These are phyloP conservation scores for Periophthalmodon schlosseri DNA, from an alignment of 2,113 vertebrate genomes.

Conservation along the genomic window DNA sequence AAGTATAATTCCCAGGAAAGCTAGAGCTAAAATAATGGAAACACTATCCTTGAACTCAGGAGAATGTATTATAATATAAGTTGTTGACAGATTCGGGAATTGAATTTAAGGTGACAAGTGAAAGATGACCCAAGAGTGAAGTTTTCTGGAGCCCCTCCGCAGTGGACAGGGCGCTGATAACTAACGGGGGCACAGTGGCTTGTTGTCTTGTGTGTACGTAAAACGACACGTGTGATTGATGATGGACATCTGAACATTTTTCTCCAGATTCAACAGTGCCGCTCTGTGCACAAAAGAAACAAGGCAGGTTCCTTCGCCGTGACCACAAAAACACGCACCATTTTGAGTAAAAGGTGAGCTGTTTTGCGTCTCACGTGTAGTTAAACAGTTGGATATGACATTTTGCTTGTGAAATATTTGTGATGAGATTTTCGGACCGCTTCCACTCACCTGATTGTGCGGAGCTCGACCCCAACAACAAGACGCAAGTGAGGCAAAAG, in stretches of 20 bases:
- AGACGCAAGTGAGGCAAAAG: constrained; percentile 78
- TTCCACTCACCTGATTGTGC: constrained; percentile 89
- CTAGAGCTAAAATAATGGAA: background rate
- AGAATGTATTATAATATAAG: background rate
- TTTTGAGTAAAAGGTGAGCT: background rate
- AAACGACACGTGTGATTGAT: constrained; percentile 56
- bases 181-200: constrained; percentile 29
- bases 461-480: constrained; percentile 77
- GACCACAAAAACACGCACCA: constrained; percentile 11
- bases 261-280: constrained; percentile 63
- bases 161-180: constrained; percentile 32
- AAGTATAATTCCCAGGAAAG: background rate
- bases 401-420: background rate
- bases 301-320: constrained; percentile 15
- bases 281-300: constrained; percentile 48
- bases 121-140: constrained; percentile 11
- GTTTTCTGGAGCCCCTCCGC: constrained; percentile 37
- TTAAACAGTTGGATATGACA: background rate
- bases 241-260: constrained; percentile 45
- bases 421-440: background rate
- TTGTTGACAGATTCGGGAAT: constrained; percentile 11
- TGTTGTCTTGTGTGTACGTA: constrained; percentile 30
- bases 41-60: background rate
- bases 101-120: background rate
- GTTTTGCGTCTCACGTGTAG: background rate